Percentiles rank a stretch among this genome's conserved stretches.
Evolutionary conservation across 2,797 vertebrate genomes (phyloP).

Genomic region (Eurystomus glaucurus): DNA sequence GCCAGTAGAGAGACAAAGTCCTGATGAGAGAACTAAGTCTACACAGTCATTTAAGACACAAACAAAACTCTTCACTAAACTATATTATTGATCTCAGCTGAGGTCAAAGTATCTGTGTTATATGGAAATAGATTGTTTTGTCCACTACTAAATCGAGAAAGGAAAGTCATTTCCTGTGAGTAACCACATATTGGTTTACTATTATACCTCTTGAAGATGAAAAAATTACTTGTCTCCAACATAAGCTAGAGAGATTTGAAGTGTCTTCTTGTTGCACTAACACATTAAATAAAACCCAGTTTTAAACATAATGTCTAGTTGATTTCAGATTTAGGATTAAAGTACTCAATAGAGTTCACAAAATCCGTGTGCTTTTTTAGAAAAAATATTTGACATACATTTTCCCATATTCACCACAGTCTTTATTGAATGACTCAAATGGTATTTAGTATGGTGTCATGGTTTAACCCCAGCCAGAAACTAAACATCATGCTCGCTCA

Average conservation of each 20-base stretch:
- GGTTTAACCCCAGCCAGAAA: background rate
- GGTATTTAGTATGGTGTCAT: conserved; percentile 19
- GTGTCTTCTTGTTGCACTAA: background rate
- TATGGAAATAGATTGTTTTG: conserved; percentile 33
- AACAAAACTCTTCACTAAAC: background rate
- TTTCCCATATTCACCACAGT: conserved; percentile 4
- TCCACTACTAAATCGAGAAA: background rate
- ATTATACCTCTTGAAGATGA: background rate
- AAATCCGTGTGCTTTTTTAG: conserved; percentile 37
- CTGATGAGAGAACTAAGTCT: background rate
- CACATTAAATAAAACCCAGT: background rate
- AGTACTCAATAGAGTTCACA: conserved; percentile 30
- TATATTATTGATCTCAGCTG: background rate
- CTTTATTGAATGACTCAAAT: conserved; percentile 65
- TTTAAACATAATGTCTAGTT: background rate
- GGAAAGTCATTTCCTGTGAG: background rate
- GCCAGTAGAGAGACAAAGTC: background rate
- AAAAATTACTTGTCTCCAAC: background rate
- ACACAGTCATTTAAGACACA: background rate
- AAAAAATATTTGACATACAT: conserved; percentile 10
- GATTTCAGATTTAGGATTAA: conserved; percentile 50
- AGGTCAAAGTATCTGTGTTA: background rate
- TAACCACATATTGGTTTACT: conserved; percentile 6
- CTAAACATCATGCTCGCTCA: background rate
- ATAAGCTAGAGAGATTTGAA: background rate